These are phyloP conservation scores for Dinomys branickii DNA, from an alignment of 2,113 vertebrate genomes.

Conservation along the genomic window DNA sequence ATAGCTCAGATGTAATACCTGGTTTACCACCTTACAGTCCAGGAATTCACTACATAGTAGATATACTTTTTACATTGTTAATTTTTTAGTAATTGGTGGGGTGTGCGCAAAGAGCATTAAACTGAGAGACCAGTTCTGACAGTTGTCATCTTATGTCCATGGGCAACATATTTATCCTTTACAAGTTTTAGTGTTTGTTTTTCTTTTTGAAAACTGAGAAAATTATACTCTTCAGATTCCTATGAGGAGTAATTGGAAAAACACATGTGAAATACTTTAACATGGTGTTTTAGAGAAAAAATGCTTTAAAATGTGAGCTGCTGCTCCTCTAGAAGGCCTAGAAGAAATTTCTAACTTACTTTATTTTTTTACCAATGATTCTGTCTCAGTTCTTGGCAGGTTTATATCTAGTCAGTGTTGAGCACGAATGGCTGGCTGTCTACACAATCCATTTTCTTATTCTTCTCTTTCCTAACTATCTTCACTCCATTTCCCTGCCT, in stretches of 20 bases:
- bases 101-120: background rate
- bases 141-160: background rate
- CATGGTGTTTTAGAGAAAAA: background rate
- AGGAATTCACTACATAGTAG: background rate
- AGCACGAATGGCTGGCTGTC: background rate
- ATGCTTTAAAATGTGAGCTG: background rate
- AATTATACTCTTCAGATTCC: background rate
- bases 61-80: background rate
- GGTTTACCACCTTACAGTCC: background rate
- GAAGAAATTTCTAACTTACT: background rate
- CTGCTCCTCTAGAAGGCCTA: background rate
- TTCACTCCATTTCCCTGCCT: background rate
- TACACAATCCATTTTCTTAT: background rate
- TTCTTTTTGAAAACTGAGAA: conserved; percentile 18
- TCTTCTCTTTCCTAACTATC: background rate
- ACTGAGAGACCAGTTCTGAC: background rate
- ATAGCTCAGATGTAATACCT: background rate
- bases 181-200: background rate
- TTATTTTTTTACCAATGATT: background rate
- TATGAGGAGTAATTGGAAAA: background rate
- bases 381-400: background rate
- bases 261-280: background rate
- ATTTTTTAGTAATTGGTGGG: background rate
- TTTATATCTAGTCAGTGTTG: background rate
- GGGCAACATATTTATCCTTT: background rate